phyloP scores from a whole-genome alignment of 2,888 invertebrate genomes.

The Ectropis crepuscularia region DNA sequence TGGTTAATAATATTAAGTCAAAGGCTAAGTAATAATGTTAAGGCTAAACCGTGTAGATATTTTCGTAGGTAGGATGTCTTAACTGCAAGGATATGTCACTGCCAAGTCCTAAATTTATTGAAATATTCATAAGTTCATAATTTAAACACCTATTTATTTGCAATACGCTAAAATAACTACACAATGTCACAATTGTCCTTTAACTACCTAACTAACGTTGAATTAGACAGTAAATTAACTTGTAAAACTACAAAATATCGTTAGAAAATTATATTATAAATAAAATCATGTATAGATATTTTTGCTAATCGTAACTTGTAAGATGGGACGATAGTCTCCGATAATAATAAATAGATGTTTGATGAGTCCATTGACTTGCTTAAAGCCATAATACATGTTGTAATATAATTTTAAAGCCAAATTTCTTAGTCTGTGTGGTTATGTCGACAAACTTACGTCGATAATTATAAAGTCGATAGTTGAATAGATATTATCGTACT shows the following conservation, averaged over 20 bases:
- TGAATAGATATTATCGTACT: slow-evolving; percentile 75
- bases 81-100: slow-evolving; percentile 69
- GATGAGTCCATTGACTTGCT: slow-evolving; percentile 79
- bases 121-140: slow-evolving; percentile 53
- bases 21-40: too few relatives aligned
- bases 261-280: slow-evolving; percentile 79
- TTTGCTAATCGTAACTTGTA: slow-evolving; percentile 70
- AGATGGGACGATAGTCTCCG: slow-evolving; percentile 57
- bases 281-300: slow-evolving; percentile 72
- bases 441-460: slow-evolving; percentile 74
- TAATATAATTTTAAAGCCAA: slow-evolving; percentile 84
- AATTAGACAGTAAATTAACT: slow-evolving; percentile 75
- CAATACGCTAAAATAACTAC: slow-evolving; percentile 67
- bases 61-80: slow-evolving; percentile 40
- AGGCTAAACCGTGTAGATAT: slow-evolving; percentile 43
- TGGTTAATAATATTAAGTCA: slow-evolving; percentile 44
- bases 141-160: slow-evolving; percentile 67
- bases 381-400: slow-evolving; percentile 79
- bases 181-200: slow-evolving; percentile 62
- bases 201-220: slow-evolving; percentile 68
- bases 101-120: slow-evolving; percentile 58
- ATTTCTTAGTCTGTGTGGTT: slow-evolving; percentile 84
- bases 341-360: slow-evolving; percentile 71
- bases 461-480: slow-evolving; percentile 78
- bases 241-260: slow-evolving; percentile 81